Evolutionary conservation across 2,113 vertebrate genomes (phyloP), one percentile per base, ranked within the genome.

Genomic region (Melanotaenia duboulayi): DNA sequence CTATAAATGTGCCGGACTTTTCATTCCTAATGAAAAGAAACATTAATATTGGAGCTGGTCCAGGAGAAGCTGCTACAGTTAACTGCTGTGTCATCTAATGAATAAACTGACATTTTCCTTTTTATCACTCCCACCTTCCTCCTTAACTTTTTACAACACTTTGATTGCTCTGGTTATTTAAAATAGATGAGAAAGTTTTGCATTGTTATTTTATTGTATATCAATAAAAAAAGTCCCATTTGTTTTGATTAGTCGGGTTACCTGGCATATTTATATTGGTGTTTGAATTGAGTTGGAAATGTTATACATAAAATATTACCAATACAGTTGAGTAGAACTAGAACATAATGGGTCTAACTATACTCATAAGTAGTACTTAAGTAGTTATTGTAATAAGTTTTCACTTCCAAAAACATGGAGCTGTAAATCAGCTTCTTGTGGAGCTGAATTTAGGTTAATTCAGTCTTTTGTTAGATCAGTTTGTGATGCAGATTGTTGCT

Each of bases 401-500:
- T 35, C 28, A 28, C 28, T 28, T 28, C 3, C 6, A 6, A 35
- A 7, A 5, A 9, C 32, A 35, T 7, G 32, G 32, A 9, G 32
- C 32, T 6, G 37, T 48, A 51, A 28, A 63, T 3, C 0, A 6
- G 39, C 25, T 52, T 44, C 37, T 74, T 48, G 59, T 46, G 55
- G 20, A 39, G n/a, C 16, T 2, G 50, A 16, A 11, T 78, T 56
- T 20, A 17, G 40, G 46, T 68, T 61, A 35, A 71, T 68, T 81
- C 57, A 12, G 32, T 16, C 0, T 25, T 73, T 23, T 50, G 64
- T 65, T 7, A 0, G 23, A 61, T 58, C 57, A n/a, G 19, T 54
- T 55, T 59, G 19, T 17, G 44, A 70, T 48, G 17, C 58, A 58
- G 69, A 62, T 64, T 37, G 24, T 71, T 57, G 40, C 65, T 68